Evolutionary conservation across 2,113 vertebrate species (phyloP).

Genomic region (Catagonus wagneri): DNA sequence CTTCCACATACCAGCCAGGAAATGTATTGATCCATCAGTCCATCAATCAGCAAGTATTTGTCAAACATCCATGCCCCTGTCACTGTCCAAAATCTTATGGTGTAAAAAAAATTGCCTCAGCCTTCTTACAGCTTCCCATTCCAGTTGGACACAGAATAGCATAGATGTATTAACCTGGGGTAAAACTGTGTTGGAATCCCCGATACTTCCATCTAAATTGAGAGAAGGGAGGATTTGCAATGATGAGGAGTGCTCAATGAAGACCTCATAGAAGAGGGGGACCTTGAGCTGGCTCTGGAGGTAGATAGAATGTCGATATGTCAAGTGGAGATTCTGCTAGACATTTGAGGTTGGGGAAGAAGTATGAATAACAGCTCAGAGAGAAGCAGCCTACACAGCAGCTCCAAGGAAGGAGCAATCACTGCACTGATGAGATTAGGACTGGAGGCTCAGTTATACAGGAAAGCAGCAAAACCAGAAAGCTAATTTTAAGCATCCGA

Average conservation of each 20-base stretch:
- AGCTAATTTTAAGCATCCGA: background rate
- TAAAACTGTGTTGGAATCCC: background rate
- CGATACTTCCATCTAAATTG: background rate
- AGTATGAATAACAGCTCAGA: background rate
- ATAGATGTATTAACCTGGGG: background rate
- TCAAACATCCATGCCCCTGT: background rate
- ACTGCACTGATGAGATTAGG: background rate
- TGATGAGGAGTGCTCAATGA: background rate
- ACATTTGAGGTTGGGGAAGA: background rate
- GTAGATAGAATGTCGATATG: background rate
- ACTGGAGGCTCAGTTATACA: background rate
- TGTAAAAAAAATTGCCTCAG: background rate
- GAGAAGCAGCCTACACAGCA: background rate
- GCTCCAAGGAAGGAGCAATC: background rate
- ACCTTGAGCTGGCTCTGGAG: background rate
- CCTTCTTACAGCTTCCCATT: background rate
- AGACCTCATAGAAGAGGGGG: background rate
- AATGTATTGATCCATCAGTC: background rate
- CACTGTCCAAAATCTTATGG: background rate
- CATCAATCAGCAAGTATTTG: background rate
- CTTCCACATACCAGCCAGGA: background rate
- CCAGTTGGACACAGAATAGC: background rate
- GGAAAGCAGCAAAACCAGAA: background rate
- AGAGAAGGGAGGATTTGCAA: background rate
- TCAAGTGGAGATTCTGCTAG: background rate